Evolutionary conservation across 2,113 vertebrate genomes (phyloP), one percentile per base, ranked within the genome.

Genomic region (Mionectes macconnelli): DNA sequence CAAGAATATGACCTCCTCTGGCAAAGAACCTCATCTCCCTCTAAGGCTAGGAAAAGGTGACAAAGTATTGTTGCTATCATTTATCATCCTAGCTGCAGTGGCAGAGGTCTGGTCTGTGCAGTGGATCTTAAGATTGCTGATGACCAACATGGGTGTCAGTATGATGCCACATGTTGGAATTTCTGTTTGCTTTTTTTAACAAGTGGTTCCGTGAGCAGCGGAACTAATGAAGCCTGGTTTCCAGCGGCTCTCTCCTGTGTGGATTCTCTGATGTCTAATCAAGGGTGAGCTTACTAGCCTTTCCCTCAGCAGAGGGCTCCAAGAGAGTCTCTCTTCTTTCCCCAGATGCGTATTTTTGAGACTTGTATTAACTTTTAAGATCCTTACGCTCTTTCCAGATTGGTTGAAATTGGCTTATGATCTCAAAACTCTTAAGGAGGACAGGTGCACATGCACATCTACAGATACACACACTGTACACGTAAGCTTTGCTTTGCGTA

Each of bases 231-330:
- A 94, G 95, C 95, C 95, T 96, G 96, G 93, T 95, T 97, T 81
- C 95, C 95, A 93, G 96, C 86, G 86, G 68, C 96, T 90, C 94
- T 96, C 96, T 94, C 95, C 95, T 92, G 94, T 95, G 95, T 95
- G 94, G 94, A 97, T 97, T 96, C 96, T 95, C 94, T 97, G 95
- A 97, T 97, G 95, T 90, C 95, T 97, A 92, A 94, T 90, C 95
- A 96, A 95, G 94, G 95, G 94, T 97, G 95, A 94, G 95, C 94
- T 95, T 90, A 86, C 76, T 90, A 92, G 91, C 86, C 95, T 94
- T 97, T 95, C 91, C 83, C 86, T 95, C 80, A 86, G 76, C 62
- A 91, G 78, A 78, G 85, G 74, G 74, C 82, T 96, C 87, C 49
- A 67, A 67, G 59, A 93, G 92, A 82, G 94, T 90, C 59, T 95